These are phyloP conservation scores for Psittacula echo DNA, from an alignment of 2,797 vertebrate species.

Conservation along the genomic window DNA sequence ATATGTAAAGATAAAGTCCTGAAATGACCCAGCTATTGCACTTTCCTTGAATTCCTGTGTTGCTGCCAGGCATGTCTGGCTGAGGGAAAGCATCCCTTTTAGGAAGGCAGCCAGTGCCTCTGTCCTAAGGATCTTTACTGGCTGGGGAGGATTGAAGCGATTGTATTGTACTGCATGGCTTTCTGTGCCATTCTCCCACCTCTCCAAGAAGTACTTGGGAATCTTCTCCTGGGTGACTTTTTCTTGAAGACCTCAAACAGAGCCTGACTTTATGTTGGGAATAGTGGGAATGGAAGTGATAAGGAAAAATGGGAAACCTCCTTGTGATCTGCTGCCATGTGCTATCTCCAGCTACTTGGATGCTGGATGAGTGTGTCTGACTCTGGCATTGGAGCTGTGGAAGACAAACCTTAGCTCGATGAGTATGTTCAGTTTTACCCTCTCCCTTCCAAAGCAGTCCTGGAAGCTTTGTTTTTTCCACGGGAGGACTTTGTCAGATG, in stretches of 20 bases:
- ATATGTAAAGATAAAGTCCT: neutral
- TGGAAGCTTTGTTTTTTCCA: neutral
- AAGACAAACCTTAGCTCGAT: neutral
- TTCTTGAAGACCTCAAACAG: neutral
- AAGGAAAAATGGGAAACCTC: neutral
- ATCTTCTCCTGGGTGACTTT: neutral
- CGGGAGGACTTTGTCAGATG: neutral
- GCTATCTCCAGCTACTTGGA: neutral
- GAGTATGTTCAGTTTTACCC: neutral
- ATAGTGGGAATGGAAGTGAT: neutral
- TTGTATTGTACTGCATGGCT: neutral
- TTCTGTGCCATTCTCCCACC: neutral
- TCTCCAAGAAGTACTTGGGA: neutral
- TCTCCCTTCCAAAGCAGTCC: neutral
- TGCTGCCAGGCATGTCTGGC: neutral
- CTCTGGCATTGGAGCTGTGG: neutral
- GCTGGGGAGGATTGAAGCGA: neutral
- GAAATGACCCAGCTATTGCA: neutral
- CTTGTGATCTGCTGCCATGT: neutral
- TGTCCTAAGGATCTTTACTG: neutral
- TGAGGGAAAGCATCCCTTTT: neutral
- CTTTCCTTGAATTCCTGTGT: neutral
- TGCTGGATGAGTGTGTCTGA: neutral
- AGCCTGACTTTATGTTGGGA: neutral
- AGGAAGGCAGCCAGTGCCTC: neutral